Evolutionary conservation across 2,113 vertebrate genomes (phyloP).

Genomic region (Engraulis encrasicolus): DNA sequence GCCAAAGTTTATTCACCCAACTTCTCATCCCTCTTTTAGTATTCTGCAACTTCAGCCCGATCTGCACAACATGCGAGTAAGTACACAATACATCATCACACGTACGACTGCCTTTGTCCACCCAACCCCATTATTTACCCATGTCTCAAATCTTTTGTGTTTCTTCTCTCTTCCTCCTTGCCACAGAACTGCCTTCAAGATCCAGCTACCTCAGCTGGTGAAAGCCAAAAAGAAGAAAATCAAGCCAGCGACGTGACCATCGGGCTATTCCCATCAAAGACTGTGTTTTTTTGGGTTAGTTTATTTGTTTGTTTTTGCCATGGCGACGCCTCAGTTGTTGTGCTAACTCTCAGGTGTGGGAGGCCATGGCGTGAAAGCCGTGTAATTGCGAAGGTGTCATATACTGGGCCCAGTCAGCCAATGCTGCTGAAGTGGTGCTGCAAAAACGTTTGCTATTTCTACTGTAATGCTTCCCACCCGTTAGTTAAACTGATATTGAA

Average conservation of each 20-base stretch:
- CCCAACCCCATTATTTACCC: no score
- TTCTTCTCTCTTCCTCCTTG: slow-evolving; percentile 15
- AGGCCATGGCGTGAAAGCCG: slow-evolving; percentile 12
- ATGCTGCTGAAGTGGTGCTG: slow-evolving; percentile 71
- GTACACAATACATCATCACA: slow-evolving; percentile 58
- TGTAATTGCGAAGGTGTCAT: slow-evolving; percentile 54
- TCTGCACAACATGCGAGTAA: slow-evolving; percentile 99
- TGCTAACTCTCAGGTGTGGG: background rate
- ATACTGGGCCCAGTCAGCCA: slow-evolving; percentile 76
- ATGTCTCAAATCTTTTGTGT: background rate
- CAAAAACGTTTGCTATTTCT: slow-evolving; percentile 48
- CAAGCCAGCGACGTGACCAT: slow-evolving; percentile 73
- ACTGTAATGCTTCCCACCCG: background rate
- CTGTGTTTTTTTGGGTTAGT: background rate
- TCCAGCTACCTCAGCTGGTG: slow-evolving; percentile 90
- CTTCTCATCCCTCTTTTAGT: slow-evolving; percentile 74
- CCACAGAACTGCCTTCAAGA: slow-evolving; percentile 95
- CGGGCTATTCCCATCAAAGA: background rate
- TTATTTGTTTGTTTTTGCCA: background rate
- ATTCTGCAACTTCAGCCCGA: slow-evolving; percentile 98
- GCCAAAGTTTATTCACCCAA: background rate
- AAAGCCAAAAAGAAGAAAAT: slow-evolving; percentile 96
- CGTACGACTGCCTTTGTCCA: background rate
- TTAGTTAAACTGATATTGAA: background rate
- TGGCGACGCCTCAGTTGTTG: background rate